These are phyloP conservation scores for Heliconius ethilla DNA, from an alignment of 2,888 invertebrate genomes.

Conservation along the genomic window DNA sequence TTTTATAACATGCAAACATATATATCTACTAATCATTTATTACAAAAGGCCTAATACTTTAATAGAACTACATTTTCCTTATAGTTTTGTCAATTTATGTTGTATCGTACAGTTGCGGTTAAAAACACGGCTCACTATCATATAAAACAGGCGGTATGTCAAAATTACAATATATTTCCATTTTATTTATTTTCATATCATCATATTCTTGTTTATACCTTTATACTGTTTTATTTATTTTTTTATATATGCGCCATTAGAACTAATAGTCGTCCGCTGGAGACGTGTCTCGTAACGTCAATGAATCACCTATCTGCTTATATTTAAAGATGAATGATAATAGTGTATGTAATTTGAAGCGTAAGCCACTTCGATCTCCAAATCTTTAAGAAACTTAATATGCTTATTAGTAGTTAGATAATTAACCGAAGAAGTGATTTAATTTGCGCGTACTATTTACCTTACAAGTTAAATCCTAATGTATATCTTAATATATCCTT, in stretches of 20 bases:
- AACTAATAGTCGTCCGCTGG: too few relatives aligned
- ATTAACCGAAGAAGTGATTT: too few relatives aligned
- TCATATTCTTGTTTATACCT: too few relatives aligned
- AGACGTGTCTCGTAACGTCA: too few relatives aligned
- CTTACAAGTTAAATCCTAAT: not conserved
- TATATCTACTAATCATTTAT: not conserved
- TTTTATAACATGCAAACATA: not conserved
- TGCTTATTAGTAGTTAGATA: too few relatives aligned
- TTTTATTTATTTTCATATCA: not conserved
- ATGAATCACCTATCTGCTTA: too few relatives aligned
- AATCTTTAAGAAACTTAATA: too few relatives aligned
- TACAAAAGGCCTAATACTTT: not conserved
- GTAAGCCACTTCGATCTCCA: too few relatives aligned
- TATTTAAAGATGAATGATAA: too few relatives aligned
- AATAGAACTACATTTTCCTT: conserved; percentile 6
- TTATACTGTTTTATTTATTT: too few relatives aligned
- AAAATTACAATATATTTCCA: not conserved
- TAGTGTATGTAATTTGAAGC: too few relatives aligned
- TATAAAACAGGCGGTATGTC: not conserved
- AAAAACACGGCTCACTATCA: not conserved
- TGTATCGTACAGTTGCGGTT: conserved; percentile 1
- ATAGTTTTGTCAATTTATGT: conserved; percentile 7
- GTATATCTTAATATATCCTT: not conserved
- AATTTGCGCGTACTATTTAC: not conserved
- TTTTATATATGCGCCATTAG: too few relatives aligned